Evolutionary conservation across 2,113 vertebrate genomes (phyloP), one percentile per base, ranked within the genome.

Genomic region (Chionomys nivalis): DNA sequence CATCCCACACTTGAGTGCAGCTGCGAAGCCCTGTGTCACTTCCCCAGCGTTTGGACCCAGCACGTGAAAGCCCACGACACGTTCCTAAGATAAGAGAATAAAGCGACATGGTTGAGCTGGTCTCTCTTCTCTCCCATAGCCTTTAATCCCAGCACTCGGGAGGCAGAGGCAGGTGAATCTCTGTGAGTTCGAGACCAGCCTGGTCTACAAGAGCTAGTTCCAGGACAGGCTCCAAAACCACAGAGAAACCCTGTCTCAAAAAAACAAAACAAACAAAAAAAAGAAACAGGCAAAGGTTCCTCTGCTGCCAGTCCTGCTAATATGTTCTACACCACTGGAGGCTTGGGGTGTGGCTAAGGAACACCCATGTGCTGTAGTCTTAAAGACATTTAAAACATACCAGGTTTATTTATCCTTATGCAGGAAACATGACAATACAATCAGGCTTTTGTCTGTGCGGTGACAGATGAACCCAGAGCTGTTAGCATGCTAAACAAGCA

Each of bases 1-100:
- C 61, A 99, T 55, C 3, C 99, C 99, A 73, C 99, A 99, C 96
- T 99, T 99, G 31, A 99, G 98, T 0, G 98, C 99, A 0, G 98
- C 98, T 28, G 98, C 98, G n/a, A 99, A 99, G 68, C 99, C 99
- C 95, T 99, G 99, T 1, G 99, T 99, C 33, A 99, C 95, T 97
- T 99, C 99, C 96, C 98, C 99, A 63, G 99, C 99, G 9, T 98
- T 99, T 65, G 99, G 99, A 66, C 98, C 98, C 93, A 99, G 98
- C 5, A 99, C 63, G 2, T 99, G 99, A 96, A 99, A 98, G 89
- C 99, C 99, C 65, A 99, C 98, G 6, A 99, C 98, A 91, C 98
- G 98, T 73, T 99, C 98, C 99, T 99, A 97, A 93, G 89, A 44
- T 36, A 72, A 72, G 0, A 79, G 97, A 92, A 97, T 6, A 90